A percentile compares a stretch with the other conserved stretches of the same genome.
These are phyloP conservation scores for Ormia ochracea DNA, from an alignment of 2,888 invertebrate genomes.

Conservation along the genomic window DNA sequence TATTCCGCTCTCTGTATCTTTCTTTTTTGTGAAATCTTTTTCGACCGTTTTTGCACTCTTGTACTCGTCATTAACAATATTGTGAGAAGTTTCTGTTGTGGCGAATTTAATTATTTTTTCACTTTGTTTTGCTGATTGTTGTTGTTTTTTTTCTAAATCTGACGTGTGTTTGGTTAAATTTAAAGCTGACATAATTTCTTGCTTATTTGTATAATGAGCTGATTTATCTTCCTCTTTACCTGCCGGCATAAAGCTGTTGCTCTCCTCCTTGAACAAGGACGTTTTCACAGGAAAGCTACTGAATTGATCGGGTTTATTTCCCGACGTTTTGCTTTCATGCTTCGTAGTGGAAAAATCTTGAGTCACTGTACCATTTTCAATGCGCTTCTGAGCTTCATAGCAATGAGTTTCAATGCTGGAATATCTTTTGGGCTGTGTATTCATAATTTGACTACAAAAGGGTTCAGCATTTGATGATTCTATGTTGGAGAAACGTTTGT, in stretches of 20 bases:
- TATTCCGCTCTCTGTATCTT: conserved; percentile 57
- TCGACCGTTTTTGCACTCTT: conserved; percentile 47
- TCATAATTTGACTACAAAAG: conserved; percentile 65
- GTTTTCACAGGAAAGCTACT: conserved; percentile 43
- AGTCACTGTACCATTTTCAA: conserved; percentile 75
- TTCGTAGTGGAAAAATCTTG: conserved; percentile 72
- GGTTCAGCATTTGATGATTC: conserved; percentile 64
- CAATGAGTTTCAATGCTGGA: conserved; percentile 75
- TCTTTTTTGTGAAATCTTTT: conserved; percentile 60
- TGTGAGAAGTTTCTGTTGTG: conserved; percentile 40
- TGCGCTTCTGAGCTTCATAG: conserved; percentile 72
- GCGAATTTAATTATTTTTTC: conserved; percentile 55
- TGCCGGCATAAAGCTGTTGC: neutral
- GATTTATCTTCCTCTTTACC: conserved; percentile 14
- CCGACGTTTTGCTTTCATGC: conserved; percentile 67
- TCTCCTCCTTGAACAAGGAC: neutral
- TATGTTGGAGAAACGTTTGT: conserved; percentile 75
- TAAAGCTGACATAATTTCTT: conserved; percentile 74
- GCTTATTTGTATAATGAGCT: conserved; percentile 59
- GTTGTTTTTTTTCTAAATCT: conserved; percentile 37
- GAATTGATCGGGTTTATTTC: conserved; percentile 60
- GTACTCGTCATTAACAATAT: conserved; percentile 18
- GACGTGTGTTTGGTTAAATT: conserved; percentile 71
- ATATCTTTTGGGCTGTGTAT: conserved; percentile 71
- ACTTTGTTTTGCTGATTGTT: too few relatives aligned